Conservation (phyloP, 2,888 invertebrate genomes). For the Hyles lineata region DNA sequence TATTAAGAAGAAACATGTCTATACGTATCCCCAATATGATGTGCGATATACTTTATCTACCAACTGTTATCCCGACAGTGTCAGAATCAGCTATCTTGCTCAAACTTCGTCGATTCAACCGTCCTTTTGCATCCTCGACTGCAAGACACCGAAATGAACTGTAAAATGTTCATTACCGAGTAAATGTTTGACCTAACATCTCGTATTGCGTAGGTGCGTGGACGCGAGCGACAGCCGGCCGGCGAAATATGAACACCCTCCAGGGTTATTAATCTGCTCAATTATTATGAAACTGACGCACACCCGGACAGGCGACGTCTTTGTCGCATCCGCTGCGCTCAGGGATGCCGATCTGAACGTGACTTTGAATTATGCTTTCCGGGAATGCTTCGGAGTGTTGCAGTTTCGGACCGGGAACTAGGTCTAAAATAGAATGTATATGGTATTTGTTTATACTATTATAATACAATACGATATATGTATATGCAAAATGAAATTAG, state of each 20-base stretch:
- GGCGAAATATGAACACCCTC: conserved; percentile 79
- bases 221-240: conserved; percentile 50
- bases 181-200: neutral
- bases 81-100: too few relatives aligned
- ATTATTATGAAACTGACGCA: conserved; percentile 80
- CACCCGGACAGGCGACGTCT: conserved; percentile 68
- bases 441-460: neutral
- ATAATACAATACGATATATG: too few relatives aligned
- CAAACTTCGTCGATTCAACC: too few relatives aligned
- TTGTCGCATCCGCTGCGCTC: conserved; percentile 71
- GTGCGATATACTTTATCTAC: too few relatives aligned
- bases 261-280: conserved; percentile 78
- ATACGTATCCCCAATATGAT: too few relatives aligned
- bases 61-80: too few relatives aligned
- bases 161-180: neutral
- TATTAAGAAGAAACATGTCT: too few relatives aligned
- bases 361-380: conserved; percentile 12
- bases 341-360: conserved; percentile 58
- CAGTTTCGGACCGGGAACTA: neutral
- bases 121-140: too few relatives aligned
- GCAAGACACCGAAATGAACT: too few relatives aligned
- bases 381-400: neutral
- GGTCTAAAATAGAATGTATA: neutral
- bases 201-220: conserved; percentile 13
- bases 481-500: too few relatives aligned